A percentile compares a stretch with the other conserved stretches of the same genome.
Conservation (phyloP, 2,113 vertebrate species). For the Natator depressus region DNA sequence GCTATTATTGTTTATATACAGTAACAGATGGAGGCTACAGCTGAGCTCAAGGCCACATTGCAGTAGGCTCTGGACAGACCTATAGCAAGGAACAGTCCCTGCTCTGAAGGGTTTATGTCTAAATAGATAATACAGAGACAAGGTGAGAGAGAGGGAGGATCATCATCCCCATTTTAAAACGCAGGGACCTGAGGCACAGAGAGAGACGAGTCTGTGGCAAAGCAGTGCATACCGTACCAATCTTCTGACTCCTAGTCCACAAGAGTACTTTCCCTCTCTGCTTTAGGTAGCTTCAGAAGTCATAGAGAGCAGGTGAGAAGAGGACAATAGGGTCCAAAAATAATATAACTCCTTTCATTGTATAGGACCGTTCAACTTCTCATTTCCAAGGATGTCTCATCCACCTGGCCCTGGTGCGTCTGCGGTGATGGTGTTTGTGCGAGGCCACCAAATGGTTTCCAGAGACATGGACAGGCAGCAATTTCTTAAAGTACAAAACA, state of each 20-base stretch:
- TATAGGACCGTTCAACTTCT: not conserved
- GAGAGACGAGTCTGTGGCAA: not conserved
- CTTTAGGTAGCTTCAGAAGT: not conserved
- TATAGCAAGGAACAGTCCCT: not conserved
- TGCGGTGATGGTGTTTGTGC: not conserved
- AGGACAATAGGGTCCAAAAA: not conserved
- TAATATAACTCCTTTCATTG: not conserved
- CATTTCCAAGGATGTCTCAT: fast-evolving
- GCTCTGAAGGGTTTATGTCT: not conserved
- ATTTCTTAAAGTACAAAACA: not conserved
- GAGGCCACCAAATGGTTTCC: not conserved
- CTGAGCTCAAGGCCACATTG: not conserved
- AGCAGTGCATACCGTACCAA: not conserved
- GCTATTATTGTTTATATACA: not conserved
- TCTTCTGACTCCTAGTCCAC: not conserved
- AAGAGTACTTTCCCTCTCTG: not conserved
- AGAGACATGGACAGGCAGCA: not conserved
- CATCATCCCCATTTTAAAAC: not conserved
- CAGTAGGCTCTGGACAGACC: not conserved
- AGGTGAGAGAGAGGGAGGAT: not conserved
- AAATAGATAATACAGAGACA: not conserved
- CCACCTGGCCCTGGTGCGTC: not conserved
- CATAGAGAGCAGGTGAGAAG: not conserved
- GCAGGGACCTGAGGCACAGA: not conserved
- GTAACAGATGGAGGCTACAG: not conserved